Base-by-base conservation (phyloP, 2,888 invertebrate species). In the Lycophotia porphyrea region DNA sequence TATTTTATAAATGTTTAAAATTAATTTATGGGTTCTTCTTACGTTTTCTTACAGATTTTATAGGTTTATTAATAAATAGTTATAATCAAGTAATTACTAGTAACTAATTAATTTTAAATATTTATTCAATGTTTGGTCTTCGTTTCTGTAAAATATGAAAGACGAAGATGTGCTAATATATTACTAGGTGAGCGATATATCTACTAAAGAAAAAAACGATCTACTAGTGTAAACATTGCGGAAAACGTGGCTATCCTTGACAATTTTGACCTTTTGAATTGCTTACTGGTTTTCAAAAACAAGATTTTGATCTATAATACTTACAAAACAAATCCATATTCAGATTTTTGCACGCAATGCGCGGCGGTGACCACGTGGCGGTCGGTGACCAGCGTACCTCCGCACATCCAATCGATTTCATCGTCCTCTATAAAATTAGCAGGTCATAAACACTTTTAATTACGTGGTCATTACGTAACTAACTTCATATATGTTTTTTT, bases 311-410 rank as follows among this genome's bases (percentile, higher is more conserved):
- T 47, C 2, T 61, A 39, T 2, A 27, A 18, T 58, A 90, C 94
- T 93, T 84, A 96, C 96, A 95, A 81, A 52, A 90, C 82, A 49
- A 88, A 89, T 21, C 94, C 95, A 31, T 96, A 95, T 61, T 96
- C 95, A n/a, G 95, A 85, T 0, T 90, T 87, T 11, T 90, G 88
- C 5, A 97, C 93, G 87, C 97, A 97, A 87, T 97, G 97, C 0
- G 97, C 97, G 0, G 97, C 97, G 0, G 97, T 97, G 61, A 97
- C 84, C 42, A 97, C 93, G 82, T 97, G 96, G 2, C 92, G 92
- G 78, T 95, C 93, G 2, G 96, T 95, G 63, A 97, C 92, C 2
- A 97, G 92, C 0, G 96, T 95, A 0, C 97, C 97, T 0, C 96
- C 97, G 78, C 97, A 97, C 87, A 94, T 92, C 91, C 95, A 97